Percentiles rank a stretch among this genome's conserved stretches.
Conservation (phyloP, 2,888 invertebrate species). For the Tinea trinotella region DNA sequence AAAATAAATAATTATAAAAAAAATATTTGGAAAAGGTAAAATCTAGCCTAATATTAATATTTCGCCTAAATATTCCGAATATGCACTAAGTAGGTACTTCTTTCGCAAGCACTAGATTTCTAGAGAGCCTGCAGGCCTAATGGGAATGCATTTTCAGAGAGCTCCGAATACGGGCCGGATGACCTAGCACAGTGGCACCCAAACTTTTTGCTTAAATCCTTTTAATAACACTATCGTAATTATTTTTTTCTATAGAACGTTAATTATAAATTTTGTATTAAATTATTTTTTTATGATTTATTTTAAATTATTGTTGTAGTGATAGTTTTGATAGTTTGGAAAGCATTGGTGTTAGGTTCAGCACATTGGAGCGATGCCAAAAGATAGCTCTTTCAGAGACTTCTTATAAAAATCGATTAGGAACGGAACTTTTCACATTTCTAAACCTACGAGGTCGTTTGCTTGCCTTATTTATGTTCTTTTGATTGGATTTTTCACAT, state of each 20-base stretch:
- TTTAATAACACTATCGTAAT: too few species aligned
- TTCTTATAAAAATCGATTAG: slow-evolving; percentile 17
- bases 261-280: too few species aligned
- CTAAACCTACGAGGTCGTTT: slow-evolving; percentile 13
- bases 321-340: too few species aligned
- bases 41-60: neutral
- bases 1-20: too few species aligned
- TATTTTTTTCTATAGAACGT: too few species aligned
- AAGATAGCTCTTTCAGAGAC: slow-evolving; percentile 26
- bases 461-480: neutral
- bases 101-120: slow-evolving; percentile 27
- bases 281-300: too few species aligned
- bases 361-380: slow-evolving; percentile 40
- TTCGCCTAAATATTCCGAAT: neutral
- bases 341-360: slow-evolving; percentile 8
- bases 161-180: neutral
- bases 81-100: slow-evolving; percentile 1
- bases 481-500: neutral
- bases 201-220: neutral
- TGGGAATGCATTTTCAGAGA: slow-evolving; percentile 45
- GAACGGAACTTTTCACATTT: slow-evolving; percentile 10
- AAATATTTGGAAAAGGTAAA: too few species aligned
- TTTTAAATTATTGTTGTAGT: neutral
- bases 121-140: slow-evolving; percentile 38
- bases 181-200: neutral